Percentiles rank a stretch among this genome's conserved stretches.
Evolutionary conservation across 2,113 vertebrate genomes (phyloP).

Genomic region (Harpagus bidentatus): DNA sequence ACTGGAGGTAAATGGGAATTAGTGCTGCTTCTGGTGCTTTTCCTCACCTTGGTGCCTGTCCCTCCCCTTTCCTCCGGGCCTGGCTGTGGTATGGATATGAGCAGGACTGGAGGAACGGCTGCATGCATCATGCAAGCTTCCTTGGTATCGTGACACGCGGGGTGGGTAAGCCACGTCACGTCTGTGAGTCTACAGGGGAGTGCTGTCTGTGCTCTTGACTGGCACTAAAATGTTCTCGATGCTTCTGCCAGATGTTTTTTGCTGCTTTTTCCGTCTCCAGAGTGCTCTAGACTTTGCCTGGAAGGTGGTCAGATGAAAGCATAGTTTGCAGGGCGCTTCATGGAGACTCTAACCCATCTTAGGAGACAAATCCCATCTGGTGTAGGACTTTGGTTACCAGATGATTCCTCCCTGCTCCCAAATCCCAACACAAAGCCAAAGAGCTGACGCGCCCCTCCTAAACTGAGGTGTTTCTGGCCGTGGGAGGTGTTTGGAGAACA

Average conservation of each 20-base stretch:
- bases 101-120: constrained; percentile 33
- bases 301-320: background rate
- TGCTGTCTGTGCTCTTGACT: constrained; percentile 19
- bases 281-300: background rate
- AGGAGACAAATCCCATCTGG: background rate
- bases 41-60: constrained; percentile 28
- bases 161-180: background rate
- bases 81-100: background rate
- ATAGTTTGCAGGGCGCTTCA: background rate
- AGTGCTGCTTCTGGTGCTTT: constrained; percentile 41
- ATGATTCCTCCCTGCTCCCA: background rate
- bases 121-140: constrained; percentile 45
- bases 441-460: background rate
- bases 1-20: constrained; percentile 85
- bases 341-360: background rate
- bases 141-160: background rate
- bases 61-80: background rate
- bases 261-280: constrained; percentile 27
- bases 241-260: constrained; percentile 12
- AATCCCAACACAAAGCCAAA: background rate
- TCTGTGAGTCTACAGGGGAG: background rate
- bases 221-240: background rate
- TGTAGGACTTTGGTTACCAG: background rate
- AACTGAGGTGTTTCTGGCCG: background rate
- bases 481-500: background rate